Evolutionary conservation across 2,113 vertebrate species (phyloP).

Genomic region (Tursiops truncatus): DNA sequence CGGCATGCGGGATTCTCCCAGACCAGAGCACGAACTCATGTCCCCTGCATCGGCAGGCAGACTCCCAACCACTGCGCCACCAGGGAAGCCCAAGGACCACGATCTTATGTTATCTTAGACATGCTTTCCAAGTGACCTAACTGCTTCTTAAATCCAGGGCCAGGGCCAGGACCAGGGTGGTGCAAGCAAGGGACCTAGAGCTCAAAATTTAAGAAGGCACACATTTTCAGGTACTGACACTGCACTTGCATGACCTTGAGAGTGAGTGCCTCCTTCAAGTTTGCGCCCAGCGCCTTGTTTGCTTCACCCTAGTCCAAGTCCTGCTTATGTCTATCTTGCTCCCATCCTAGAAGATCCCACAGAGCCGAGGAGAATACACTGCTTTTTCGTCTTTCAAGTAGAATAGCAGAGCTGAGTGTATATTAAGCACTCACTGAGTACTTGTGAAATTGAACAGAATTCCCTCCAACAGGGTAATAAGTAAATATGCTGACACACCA

Average conservation of each 20-base stretch:
- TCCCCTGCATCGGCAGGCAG: too few relatives aligned
- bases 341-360: not conserved
- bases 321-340: not conserved
- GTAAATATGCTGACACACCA: not conserved
- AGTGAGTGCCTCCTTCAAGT: not conserved
- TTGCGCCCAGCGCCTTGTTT: not conserved
- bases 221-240: not conserved
- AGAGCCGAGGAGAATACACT: not conserved
- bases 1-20: too few relatives aligned
- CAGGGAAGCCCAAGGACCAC: not conserved
- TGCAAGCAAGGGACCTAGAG: not conserved
- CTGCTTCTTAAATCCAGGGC: not conserved
- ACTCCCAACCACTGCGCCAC: too few relatives aligned
- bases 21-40: too few relatives aligned
- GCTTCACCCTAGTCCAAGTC: not conserved
- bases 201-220: not conserved
- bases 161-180: not conserved
- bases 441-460: not conserved
- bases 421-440: not conserved
- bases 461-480: not conserved
- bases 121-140: not conserved
- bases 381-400: not conserved
- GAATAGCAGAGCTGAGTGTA: not conserved
- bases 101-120: conserved; percentile 5
- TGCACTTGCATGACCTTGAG: not conserved